A percentile compares a stretch with the other conserved stretches of the same genome.
These are phyloP conservation scores for Thecophora atra DNA, from an alignment of 2,888 invertebrate species.

Conservation along the genomic window DNA sequence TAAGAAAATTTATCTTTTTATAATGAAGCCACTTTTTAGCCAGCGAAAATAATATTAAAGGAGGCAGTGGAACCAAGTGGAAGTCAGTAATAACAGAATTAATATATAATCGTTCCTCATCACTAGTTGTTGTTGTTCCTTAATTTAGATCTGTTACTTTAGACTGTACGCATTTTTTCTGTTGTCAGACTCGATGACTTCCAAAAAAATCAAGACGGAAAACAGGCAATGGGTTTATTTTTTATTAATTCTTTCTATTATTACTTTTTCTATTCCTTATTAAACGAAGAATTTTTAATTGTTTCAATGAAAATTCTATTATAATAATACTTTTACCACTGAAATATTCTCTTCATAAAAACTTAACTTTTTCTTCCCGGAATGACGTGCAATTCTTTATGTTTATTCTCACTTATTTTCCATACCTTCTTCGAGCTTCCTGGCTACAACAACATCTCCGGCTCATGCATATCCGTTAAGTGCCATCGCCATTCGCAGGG, in stretches of 20 bases:
- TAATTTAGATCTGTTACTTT: too few relatives aligned
- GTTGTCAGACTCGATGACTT: too few relatives aligned
- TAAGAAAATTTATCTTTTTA: not conserved
- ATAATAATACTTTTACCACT: too few relatives aligned
- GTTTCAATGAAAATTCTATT: too few relatives aligned
- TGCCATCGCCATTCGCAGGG: not conserved
- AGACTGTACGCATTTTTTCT: too few relatives aligned
- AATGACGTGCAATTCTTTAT: not conserved
- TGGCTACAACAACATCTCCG: not conserved
- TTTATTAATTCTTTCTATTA: too few relatives aligned
- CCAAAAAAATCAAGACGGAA: too few relatives aligned
- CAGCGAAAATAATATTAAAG: slow-evolving; percentile 5
- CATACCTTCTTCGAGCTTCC: not conserved
- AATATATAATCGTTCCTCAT: not conserved
- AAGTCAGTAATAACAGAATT: not conserved
- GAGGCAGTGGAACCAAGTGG: not conserved
- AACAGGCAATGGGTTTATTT: too few relatives aligned
- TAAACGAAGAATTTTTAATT: too few relatives aligned
- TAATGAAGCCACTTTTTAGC: not conserved
- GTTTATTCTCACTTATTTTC: not conserved
- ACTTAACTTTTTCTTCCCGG: not conserved
- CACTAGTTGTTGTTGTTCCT: too few relatives aligned
- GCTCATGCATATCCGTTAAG: not conserved
- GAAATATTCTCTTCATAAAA: not conserved
- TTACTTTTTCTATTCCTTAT: too few relatives aligned